Evolutionary conservation across 2,888 invertebrate genomes (phyloP).

Genomic region (Ormyrus pomaceus): DNA sequence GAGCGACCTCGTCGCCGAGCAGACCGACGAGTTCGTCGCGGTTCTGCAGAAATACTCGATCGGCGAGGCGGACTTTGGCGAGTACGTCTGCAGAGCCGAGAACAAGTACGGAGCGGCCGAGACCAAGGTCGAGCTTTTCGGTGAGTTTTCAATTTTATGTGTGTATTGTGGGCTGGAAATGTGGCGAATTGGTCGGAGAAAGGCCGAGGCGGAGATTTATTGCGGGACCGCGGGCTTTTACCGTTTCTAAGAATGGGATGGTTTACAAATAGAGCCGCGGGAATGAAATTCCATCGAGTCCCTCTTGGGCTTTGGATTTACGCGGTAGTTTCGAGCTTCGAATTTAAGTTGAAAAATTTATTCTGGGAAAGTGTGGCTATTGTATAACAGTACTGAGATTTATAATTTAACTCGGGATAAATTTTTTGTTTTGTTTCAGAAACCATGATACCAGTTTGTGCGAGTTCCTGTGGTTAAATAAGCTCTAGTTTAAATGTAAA

Average conservation of each 20-base stretch:
- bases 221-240: too few relatives aligned
- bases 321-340: too few relatives aligned
- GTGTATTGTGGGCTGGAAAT: background rate
- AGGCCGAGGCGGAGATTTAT: background rate
- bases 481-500: slow-evolving; percentile 33
- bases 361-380: too few relatives aligned
- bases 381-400: too few relatives aligned
- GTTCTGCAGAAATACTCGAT: slow-evolving; percentile 20
- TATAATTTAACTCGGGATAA: too few relatives aligned
- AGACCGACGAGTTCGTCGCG: slow-evolving; percentile 29
- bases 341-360: too few relatives aligned
- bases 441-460: slow-evolving; percentile 49
- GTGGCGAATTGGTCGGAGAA: background rate
- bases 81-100: slow-evolving; percentile 50
- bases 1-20: background rate
- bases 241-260: too few relatives aligned
- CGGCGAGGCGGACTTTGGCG: slow-evolving; percentile 17
- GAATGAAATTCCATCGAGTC: too few relatives aligned
- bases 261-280: too few relatives aligned
- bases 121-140: slow-evolving; percentile 50
- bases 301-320: too few relatives aligned
- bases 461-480: slow-evolving; percentile 43
- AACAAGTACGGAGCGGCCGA: slow-evolving; percentile 41
- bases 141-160: slow-evolving; percentile 33
- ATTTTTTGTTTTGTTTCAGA: slow-evolving; percentile 40